Base-by-base conservation (phyloP, 2,888 invertebrate species). In the Drosophila borborema region DNA sequence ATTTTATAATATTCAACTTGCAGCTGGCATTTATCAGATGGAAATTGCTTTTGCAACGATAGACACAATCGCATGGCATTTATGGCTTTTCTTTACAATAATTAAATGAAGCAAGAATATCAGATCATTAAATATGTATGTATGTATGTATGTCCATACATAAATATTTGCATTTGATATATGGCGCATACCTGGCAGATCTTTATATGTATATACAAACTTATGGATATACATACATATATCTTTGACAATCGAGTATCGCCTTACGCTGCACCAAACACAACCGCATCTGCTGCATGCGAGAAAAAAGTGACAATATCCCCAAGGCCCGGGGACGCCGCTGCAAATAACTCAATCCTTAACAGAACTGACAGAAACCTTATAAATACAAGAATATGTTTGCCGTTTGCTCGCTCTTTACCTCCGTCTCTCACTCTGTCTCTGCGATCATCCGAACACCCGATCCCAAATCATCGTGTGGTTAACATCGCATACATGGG, bases 311-410 rank as follows among this genome's bases (percentile, higher is more conserved):
- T 49, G 58, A 62, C 61, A 74, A 74, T 64, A 73, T 73, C 82
- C 85, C 82, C 67, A 81, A 41, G 41, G 55, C 28, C 55, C 31
- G 55, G 12, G 54, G n/a, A 16, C 16, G 38, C 38, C n/a, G 41
- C 55, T 55, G 84, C 87, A 86, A 85, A 85, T 85, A 85, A 85
- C 85, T 85, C 85, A 85, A 85, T 89, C 89, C 85, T 89, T 85
- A 85, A 89, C 87, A 74, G 87, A 81, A 84, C 74, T 84, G 85
- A 81, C 89, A 81, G 85, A 85, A 85, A 86, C 85, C 85, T 85
- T 85, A 89, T 89, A 85, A 85, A 89, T 89, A 77, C 89, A 89
- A 80, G 74, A 88, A 83, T 71, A 86, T 83, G 56, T 46, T 66
- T 55, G 74, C 55, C 23, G 51, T 54, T 49, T 31, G 28, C 2